phyloP scores from a whole-genome alignment of 1,140 invertebrate species.

The Leptoteleia sp. region DNA sequence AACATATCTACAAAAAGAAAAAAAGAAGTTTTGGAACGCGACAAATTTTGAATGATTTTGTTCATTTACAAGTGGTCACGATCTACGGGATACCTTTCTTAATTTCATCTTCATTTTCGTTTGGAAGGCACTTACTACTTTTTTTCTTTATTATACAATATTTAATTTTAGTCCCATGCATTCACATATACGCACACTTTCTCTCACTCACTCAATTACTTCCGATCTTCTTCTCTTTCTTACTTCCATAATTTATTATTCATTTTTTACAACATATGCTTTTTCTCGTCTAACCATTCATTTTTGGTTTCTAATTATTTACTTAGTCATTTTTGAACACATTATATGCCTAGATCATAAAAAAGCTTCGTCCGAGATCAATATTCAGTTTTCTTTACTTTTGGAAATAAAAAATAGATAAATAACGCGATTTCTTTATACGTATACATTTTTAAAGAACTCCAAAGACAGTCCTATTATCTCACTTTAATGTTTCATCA shows the following conservation, averaged over 20 bases:
- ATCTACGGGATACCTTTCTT: constrained; percentile 81
- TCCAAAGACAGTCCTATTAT: constrained; percentile 74
- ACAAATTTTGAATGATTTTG: constrained; percentile 78
- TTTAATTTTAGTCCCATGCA: constrained; percentile 74
- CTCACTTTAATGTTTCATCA: constrained; percentile 72
- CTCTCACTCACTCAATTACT: constrained; percentile 39
- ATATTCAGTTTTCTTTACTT: constrained; percentile 66
- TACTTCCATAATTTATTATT: constrained; percentile 48
- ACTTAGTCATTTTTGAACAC: constrained; percentile 72
- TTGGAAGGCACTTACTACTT: constrained; percentile 83
- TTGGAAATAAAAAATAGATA: constrained; percentile 72
- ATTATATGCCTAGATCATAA: constrained; percentile 76
- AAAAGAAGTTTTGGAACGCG: constrained; percentile 69
- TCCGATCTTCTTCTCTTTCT: constrained; percentile 25
- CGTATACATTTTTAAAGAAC: constrained; percentile 69
- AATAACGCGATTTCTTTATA: constrained; percentile 67
- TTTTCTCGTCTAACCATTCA: constrained; percentile 51
- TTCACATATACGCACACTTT: constrained; percentile 62
- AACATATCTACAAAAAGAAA: constrained; percentile 69
- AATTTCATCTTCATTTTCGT: constrained; percentile 77
- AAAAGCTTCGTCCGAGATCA: constrained; percentile 73
- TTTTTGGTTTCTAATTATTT: constrained; percentile 65
- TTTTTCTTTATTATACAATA: constrained; percentile 77
- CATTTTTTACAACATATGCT: constrained; percentile 57
- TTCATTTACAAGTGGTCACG: constrained; percentile 81